Conservation (phyloP, 2,888 invertebrate species). For the Exephanes ischioxanthus region DNA sequence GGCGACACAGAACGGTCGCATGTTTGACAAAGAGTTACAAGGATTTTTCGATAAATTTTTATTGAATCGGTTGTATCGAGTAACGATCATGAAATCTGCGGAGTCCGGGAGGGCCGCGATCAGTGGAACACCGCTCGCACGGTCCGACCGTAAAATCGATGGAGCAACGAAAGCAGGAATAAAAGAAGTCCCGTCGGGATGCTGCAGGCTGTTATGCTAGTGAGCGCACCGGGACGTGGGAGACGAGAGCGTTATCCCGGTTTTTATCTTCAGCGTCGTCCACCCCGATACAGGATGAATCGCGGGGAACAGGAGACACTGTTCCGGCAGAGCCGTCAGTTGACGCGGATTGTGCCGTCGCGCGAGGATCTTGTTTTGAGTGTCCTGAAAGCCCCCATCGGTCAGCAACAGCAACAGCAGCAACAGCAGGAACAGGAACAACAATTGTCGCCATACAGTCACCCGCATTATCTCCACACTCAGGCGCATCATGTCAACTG, state of each 20-base stretch:
- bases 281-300: slow-evolving; percentile 85
- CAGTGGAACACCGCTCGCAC: slow-evolving; percentile 42
- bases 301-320: slow-evolving; percentile 88
- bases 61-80: not conserved
- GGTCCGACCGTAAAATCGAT: slow-evolving; percentile 19
- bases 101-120: slow-evolving; percentile 10
- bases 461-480: slow-evolving; percentile 68
- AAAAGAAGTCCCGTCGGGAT: slow-evolving; percentile 73
- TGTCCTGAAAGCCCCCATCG: slow-evolving; percentile 87
- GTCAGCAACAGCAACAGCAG: slow-evolving; percentile 77
- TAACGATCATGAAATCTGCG: slow-evolving; percentile 51
- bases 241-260: slow-evolving; percentile 80
- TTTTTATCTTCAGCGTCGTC: slow-evolving; percentile 76
- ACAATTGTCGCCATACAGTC: slow-evolving; percentile 66
- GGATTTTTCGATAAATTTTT: not conserved
- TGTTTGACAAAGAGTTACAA: slow-evolving; percentile 7
- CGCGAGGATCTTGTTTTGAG: slow-evolving; percentile 87
- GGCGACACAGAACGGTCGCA: not conserved
- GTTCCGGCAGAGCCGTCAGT: slow-evolving; percentile 88
- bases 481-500: slow-evolving; percentile 79
- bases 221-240: slow-evolving; percentile 79
- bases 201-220: slow-evolving; percentile 81
- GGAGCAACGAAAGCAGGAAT: slow-evolving; percentile 54
- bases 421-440: slow-evolving; percentile 69
- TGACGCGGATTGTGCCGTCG: slow-evolving; percentile 82